A percentile compares a stretch with the other conserved stretches of the same genome.
phyloP scores from a whole-genome alignment of 2,797 vertebrate genomes.

The Acanthurus tractus region DNA sequence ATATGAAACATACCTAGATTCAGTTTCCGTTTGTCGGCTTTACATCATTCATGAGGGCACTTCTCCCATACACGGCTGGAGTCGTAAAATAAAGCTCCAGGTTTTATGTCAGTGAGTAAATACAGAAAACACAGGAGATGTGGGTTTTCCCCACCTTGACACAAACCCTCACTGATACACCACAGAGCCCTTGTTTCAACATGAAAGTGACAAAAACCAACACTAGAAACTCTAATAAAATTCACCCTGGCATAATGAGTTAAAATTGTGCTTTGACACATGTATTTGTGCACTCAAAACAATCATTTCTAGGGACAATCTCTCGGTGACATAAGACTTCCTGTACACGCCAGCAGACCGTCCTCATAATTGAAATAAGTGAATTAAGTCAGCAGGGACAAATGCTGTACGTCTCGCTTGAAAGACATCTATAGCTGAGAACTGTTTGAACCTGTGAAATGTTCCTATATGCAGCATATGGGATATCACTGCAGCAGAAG shows the following conservation, averaged over 20 bases:
- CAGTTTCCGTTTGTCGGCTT: conserved; percentile 28
- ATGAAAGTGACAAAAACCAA: conserved; percentile 37
- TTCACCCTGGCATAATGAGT: conserved; percentile 5
- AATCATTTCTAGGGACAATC: conserved; percentile 36
- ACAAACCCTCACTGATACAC: conserved; percentile 9
- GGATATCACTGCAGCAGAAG: conserved; percentile 66
- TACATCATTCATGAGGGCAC: conserved; percentile 47
- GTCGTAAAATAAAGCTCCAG: conserved; percentile 14
- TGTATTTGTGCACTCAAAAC: conserved; percentile 26
- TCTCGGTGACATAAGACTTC: conserved; percentile 58
- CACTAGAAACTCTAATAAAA: conserved; percentile 29
- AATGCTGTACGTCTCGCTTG: conserved; percentile 55
- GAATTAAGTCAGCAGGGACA: conserved; percentile 64
- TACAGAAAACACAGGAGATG: conserved; percentile 18
- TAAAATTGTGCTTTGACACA: not conserved
- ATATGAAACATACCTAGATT: conserved; percentile 7
- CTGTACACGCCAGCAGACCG: conserved; percentile 44
- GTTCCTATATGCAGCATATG: conserved; percentile 62
- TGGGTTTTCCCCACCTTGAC: conserved; percentile 16
- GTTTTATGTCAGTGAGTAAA: conserved; percentile 18
- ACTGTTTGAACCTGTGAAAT: conserved; percentile 67
- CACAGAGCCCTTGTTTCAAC: conserved; percentile 25
- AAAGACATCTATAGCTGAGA: conserved; percentile 58
- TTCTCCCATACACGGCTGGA: conserved; percentile 1
- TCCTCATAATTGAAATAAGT: conserved; percentile 70